Conservation (phyloP, 2,113 vertebrate genomes). For the Gracilinanus agilis region DNA sequence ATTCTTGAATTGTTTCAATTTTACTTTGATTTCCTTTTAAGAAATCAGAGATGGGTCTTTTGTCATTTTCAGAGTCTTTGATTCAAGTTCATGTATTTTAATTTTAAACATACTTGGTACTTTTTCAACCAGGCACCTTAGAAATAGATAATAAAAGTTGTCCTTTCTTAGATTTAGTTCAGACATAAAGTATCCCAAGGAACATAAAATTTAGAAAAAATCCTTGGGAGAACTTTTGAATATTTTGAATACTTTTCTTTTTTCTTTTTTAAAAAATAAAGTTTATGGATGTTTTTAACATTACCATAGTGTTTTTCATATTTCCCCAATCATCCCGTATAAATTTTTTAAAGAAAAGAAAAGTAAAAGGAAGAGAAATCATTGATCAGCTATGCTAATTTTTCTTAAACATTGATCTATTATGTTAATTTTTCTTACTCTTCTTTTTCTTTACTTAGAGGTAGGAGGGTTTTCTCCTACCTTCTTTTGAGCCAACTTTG, state of each 20-base stretch:
- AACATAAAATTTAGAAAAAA: neutral
- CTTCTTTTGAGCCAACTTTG: neutral
- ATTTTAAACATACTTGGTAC: neutral
- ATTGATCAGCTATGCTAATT: neutral
- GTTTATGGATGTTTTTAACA: neutral
- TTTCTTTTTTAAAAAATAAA: constrained; percentile 1
- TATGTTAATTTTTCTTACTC: too few relatives aligned
- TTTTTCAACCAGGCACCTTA: neutral
- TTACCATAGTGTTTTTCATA: neutral
- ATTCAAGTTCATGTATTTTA: neutral
- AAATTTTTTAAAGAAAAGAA: neutral
- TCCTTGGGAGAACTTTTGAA: neutral
- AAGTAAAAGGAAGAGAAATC: neutral
- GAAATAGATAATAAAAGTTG: neutral
- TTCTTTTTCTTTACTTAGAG: neutral
- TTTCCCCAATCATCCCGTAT: neutral
- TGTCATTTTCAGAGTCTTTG: neutral
- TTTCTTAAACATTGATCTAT: too few relatives aligned
- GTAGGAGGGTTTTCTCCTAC: neutral
- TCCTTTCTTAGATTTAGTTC: constrained; percentile 15
- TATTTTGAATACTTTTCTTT: neutral
- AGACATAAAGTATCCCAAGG: neutral
- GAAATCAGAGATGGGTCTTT: neutral
- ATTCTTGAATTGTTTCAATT: neutral
- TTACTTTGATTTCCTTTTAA: neutral